Evolutionary conservation across 1,140 invertebrate species (phyloP), one percentile per base, ranked within the genome.

Genomic region (Pseudomyrmex cubaensis): DNA sequence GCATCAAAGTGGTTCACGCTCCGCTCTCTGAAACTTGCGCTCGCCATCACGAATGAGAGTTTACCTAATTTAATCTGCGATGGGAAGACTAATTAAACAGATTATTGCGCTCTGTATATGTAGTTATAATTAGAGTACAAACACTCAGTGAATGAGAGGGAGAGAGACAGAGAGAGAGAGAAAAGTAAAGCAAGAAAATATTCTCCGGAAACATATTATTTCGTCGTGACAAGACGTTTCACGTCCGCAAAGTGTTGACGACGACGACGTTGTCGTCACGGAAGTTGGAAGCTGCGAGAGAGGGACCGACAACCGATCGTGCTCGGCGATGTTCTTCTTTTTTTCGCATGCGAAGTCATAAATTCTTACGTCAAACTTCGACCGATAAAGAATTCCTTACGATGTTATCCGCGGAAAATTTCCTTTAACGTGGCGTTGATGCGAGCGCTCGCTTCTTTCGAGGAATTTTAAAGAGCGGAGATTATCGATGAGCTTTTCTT

Each of bases 321-420:
- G 76, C 44, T 59, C 12, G 66, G 44, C 22, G n/a, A 5, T 35
- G 35, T 35, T 69, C 20, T 1, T 46, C 48, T 69, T 69, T 46
- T 13, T 8, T 44, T 48, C 22, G 67, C 54, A 20, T 70, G 54
- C 20, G 66, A 70, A 80, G 76, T 80, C 76, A 80, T 80, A 80
- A 80, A 80, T 80, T 78, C 64, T 78, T 80, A 66, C 76, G 76
- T 80, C 76, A 80, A 80, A 80, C 76, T 80, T 80, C 54, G 66
- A 59, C 54, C 76, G 76, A 80, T 80, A 80, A 80, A 80, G 76
- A 80, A 80, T 80, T 80, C 76, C 54, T 80, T 72, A 80, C 76
- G 76, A 80, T 80, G 66, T 80, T 80, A 80, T 80, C 66, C 76
- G 76, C 66, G 76, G 66, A 80, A 80, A 80, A 80, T 80, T 80